Evolutionary conservation across 2,797 vertebrate genomes (phyloP).

Genomic region (Darevskia mixta): DNA sequence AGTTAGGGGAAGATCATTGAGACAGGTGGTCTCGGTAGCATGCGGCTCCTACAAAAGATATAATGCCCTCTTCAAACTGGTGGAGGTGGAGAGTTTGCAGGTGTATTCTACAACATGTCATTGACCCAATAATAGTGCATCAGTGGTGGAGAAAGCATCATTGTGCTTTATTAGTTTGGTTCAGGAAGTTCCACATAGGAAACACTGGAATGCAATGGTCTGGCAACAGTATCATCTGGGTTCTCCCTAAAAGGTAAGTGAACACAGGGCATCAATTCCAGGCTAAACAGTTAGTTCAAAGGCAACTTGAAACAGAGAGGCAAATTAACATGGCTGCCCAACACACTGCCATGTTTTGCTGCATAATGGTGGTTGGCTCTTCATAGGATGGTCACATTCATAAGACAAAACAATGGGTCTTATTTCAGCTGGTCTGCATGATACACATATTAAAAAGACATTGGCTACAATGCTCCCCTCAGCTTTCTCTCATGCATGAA

Average conservation of each 20-base stretch:
- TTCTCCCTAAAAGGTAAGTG: no score
- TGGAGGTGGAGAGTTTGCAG: no score
- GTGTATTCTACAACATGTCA: no score
- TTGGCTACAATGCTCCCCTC: background rate
- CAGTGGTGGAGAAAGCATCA: no score
- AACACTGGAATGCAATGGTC: no score
- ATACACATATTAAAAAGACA: background rate
- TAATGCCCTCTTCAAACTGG: no score
- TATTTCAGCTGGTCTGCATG: background rate
- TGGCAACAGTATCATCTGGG: no score
- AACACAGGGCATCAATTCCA: background rate
- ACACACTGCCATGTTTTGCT: background rate
- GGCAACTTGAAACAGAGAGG: background rate
- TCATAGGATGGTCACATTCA: background rate
- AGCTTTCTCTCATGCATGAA: background rate
- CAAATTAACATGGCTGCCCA: background rate
- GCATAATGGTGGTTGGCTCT: background rate
- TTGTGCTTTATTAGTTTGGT: no score
- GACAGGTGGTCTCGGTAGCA: background rate
- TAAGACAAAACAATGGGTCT: background rate
- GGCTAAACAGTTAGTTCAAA: background rate
- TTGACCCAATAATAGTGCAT: no score
- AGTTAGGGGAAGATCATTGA: background rate
- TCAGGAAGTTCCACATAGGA: no score
- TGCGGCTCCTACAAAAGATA: no score